Conservation (phyloP, 92 coral and sea anemone genomes). For the Epizoanthus illoricatus region DNA sequence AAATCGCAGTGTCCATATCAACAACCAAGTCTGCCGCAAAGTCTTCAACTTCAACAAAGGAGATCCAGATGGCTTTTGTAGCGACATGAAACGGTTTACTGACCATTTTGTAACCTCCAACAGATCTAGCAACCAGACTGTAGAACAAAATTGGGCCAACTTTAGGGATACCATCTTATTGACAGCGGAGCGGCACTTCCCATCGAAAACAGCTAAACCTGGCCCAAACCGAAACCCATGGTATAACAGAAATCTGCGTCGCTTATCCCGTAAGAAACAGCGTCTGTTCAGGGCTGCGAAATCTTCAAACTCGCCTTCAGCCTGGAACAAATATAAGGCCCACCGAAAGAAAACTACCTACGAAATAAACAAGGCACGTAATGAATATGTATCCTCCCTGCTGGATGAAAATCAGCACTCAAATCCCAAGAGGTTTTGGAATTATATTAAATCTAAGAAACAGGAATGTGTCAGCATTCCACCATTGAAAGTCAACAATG, state of each 20-base stretch:
- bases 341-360: slow-evolving; percentile 11
- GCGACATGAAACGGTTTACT: slow-evolving; percentile 22
- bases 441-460: slow-evolving; percentile 13
- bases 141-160: slow-evolving; percentile 15
- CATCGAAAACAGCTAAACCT: slow-evolving; percentile 10
- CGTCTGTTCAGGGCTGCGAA: slow-evolving; percentile 21
- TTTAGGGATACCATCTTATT: slow-evolving; percentile 14
- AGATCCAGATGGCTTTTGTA: slow-evolving; percentile 15
- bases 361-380: slow-evolving; percentile 18
- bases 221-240: slow-evolving; percentile 15
- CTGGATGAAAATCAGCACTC: slow-evolving; percentile 7
- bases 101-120: slow-evolving; percentile 4
- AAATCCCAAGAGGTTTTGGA: slow-evolving; percentile 16
- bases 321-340: slow-evolving; percentile 14
- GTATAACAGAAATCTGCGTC: slow-evolving; percentile 19
- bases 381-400: slow-evolving; percentile 17
- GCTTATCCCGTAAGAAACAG: slow-evolving; percentile 23
- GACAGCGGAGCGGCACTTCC: slow-evolving; percentile 10
- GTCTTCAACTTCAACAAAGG: slow-evolving; percentile 3
- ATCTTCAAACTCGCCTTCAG: slow-evolving; percentile 11
- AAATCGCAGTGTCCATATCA: slow-evolving; percentile 3
- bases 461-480: slow-evolving; percentile 2
- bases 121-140: slow-evolving; percentile 14
- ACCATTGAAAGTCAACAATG: slow-evolving; percentile 15
- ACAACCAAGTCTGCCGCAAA: slow-evolving; percentile 11